A percentile compares a stretch with the other conserved stretches of the same genome.
Conservation (phyloP, 1,140 invertebrate species). For the Diorhabda carinulata region DNA sequence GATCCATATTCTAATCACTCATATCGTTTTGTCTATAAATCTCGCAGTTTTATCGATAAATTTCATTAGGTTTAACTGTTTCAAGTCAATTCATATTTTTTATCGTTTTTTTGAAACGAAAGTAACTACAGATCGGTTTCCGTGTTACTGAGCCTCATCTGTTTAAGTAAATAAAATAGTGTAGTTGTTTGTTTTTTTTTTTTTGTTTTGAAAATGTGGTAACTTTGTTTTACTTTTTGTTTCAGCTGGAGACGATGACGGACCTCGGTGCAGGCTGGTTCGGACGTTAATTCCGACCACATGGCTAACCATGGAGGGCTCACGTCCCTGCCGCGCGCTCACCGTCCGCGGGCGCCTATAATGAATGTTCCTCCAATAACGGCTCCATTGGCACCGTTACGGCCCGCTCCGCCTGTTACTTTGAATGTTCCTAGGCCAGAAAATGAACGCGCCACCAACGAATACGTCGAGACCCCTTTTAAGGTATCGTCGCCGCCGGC, state of each 20-base stretch:
- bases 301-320: constrained; percentile 59
- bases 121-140: no score
- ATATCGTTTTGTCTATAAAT: no score
- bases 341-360: constrained; percentile 54
- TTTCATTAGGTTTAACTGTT: no score
- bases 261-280: constrained; percentile 57
- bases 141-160: no score
- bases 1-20: no score
- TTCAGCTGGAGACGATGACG: constrained; percentile 57
- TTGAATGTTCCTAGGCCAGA: constrained; percentile 72
- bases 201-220: background rate
- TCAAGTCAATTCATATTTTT: no score
- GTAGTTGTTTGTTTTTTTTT: background rate
- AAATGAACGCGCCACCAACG: constrained; percentile 71
- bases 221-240: constrained; percentile 29
- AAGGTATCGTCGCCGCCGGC: constrained; percentile 44
- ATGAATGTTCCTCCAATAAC: constrained; percentile 45
- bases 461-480: constrained; percentile 81
- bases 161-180: background rate
- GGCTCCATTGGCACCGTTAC: constrained; percentile 48
- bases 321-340: constrained; percentile 61
- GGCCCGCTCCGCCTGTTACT: constrained; percentile 52
- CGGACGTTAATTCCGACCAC: constrained; percentile 50
- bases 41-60: no score
- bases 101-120: no score